Evolutionary conservation across 1,140 invertebrate species (phyloP), one percentile per base, ranked within the genome.

Genomic region (Caerostris extrusa): DNA sequence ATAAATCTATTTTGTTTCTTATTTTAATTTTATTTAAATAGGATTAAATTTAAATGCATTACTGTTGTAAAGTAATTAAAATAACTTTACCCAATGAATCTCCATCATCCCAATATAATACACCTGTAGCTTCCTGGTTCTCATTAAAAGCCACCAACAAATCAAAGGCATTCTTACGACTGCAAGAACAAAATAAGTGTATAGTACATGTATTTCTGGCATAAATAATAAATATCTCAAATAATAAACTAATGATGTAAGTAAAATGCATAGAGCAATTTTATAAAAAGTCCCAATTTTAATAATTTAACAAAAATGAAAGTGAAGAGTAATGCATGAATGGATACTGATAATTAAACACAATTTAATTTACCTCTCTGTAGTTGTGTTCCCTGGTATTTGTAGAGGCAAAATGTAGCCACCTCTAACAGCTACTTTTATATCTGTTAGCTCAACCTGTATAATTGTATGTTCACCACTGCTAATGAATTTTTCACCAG

Each of bases 71-170:
- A 90, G 12, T n/a, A 7, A 56, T 90, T 56, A 77, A 64, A 64
- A 77, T 67, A 90, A 5, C 10, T 7, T 81, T 95, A 98, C 97
- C 97, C 95, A 97, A 95, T 94, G 97, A 97, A 88, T 98, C 97
- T 3, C 98, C 98, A 95, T 98, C 97, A 95, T 98, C 98, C 97
- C 97, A 98, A 95, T 97, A 98, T 0, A 98, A 96, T 95, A 97
- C 96, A 64, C 98, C 98, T 58, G 55, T 93, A 3, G 97, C 97
- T 71, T 95, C 95, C 53, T 95, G 95, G n/a, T 95, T 94, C 3
- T 96, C 90, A 95, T 97, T 96, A 1, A 97, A 96, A 2, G 97
- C 97, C 5, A 97, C 97, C 2, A 98, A 88, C 17, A 98, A 95
- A 93, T 97, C 96, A 92, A 97, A 96, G 81, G 96, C 96, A 90